These are phyloP conservation scores for Sebastes steindachneri DNA, from an alignment of 2,797 vertebrate species.

Conservation along the genomic window DNA sequence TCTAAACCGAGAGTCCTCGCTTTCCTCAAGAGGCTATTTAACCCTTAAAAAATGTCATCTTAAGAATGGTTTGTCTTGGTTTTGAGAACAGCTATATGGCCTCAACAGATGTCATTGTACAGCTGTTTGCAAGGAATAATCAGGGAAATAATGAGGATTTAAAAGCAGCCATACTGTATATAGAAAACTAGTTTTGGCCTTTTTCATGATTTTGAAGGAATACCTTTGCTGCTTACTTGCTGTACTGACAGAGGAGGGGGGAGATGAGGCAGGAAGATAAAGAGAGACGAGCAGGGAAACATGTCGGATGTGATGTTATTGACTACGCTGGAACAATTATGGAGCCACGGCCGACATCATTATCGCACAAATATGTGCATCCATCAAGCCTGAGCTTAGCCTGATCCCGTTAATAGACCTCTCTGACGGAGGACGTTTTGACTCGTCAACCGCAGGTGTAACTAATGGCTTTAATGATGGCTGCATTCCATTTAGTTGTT, in stretches of 20 bases:
- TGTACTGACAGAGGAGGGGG: neutral
- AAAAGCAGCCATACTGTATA: neutral
- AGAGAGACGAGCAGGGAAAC: constrained; percentile 3
- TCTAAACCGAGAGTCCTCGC: neutral
- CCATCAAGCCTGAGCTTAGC: constrained; percentile 24
- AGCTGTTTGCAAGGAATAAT: neutral
- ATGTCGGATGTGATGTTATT: constrained; percentile 35
- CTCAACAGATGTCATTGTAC: neutral
- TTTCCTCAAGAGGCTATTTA: neutral
- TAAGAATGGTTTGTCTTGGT: no score
- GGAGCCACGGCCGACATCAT: constrained; percentile 28
- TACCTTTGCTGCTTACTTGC: neutral
- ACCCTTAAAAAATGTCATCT: neutral
- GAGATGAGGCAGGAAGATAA: neutral
- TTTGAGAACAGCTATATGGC: neutral
- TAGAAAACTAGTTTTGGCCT: neutral
- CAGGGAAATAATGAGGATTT: neutral
- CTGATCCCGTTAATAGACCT: constrained; percentile 3
- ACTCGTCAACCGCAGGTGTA: constrained; percentile 13
- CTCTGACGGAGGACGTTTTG: neutral
- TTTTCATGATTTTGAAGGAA: neutral
- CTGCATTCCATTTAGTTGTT: neutral
- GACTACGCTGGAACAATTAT: constrained; percentile 25
- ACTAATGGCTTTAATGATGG: neutral
- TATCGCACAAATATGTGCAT: constrained; percentile 44